Evolutionary conservation across 1,140 invertebrate genomes (phyloP), one percentile per base, ranked within the genome.

Genomic region (Drosophila nikananu): DNA sequence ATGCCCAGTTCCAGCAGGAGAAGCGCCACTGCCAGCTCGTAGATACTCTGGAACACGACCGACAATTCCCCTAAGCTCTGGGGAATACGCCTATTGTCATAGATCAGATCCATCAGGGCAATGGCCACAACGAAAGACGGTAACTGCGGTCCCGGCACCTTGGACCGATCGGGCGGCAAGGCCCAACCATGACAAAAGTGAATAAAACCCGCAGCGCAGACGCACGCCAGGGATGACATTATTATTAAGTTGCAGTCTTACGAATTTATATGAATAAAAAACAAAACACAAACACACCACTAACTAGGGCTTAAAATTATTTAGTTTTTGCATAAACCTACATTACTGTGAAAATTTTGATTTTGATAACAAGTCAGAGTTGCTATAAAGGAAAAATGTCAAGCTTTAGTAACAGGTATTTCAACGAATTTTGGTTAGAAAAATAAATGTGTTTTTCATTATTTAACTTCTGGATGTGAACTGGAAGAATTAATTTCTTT

Each of bases 81-180:
- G 5, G 80, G 80, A 3, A 82, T 15, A 19, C 81, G 30, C 5
- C 37, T 39, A 9, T 64, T 80, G 5, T 83, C 58, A 42, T 60
- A 58, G 19, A 83, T 79, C 5, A 83, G 25, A 52, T 80, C 60
- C 62, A 80, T 19, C 4, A 64, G 12, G 10, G 46, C 61, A 27
- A 80, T 9, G 17, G 46, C 44, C n/a, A 77, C 15, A 13, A 25
- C 19, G 5, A 62, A 13, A 46, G 27, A 60, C 25, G 30, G 61
- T 39, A 35, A 10, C 25, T 46, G 61, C 42, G 35, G 59, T 19
- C 25, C 54, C 44, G 12, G 60, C 21, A 6, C 10, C 32, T 15
- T 10, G 2, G 10, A 51, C 19, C 25, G 5, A 23, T 25, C 27
- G 5, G n/a, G 55, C 37, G 35, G 42, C 2, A 65, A 8, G 9